phyloP scores from a whole-genome alignment of 1,140 invertebrate species.

The Saccostrea cuccullata region DNA sequence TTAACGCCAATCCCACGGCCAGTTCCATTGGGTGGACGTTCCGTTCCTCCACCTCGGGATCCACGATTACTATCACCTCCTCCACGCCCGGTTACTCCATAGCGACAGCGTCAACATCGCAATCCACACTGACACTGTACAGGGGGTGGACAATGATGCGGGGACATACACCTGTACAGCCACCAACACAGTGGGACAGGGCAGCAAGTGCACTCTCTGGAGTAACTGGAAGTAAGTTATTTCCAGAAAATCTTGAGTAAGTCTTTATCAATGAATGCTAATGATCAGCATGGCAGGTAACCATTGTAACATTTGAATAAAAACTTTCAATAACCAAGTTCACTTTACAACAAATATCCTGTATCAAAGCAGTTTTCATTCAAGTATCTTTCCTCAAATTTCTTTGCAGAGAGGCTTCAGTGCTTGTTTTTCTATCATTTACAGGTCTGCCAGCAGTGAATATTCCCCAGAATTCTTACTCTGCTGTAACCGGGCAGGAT shows the following conservation, averaged over 20 bases:
- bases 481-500: constrained; percentile 33
- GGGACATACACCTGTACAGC: constrained; percentile 51
- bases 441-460: constrained; percentile 44
- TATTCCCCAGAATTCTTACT: constrained; percentile 41
- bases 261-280: not conserved
- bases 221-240: constrained; percentile 39
- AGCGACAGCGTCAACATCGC: not conserved
- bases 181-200: constrained; percentile 46
- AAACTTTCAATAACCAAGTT: too few species aligned
- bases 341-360: too few species aligned
- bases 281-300: not conserved
- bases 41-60: constrained; percentile 29
- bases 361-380: too few species aligned
- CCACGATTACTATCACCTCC: constrained; percentile 35
- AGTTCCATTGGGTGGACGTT: constrained; percentile 40
- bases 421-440: not conserved
- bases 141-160: constrained; percentile 15
- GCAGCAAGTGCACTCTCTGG: not conserved
- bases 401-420: not conserved
- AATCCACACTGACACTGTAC: constrained; percentile 45
- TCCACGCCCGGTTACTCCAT: constrained; percentile 24
- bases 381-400: too few species aligned
- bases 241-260: not conserved
- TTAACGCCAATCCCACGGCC: constrained; percentile 39
- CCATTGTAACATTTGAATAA: not conserved